phyloP scores from a whole-genome alignment of 2,797 vertebrate species.

The Xiphophorus birchmanni region DNA sequence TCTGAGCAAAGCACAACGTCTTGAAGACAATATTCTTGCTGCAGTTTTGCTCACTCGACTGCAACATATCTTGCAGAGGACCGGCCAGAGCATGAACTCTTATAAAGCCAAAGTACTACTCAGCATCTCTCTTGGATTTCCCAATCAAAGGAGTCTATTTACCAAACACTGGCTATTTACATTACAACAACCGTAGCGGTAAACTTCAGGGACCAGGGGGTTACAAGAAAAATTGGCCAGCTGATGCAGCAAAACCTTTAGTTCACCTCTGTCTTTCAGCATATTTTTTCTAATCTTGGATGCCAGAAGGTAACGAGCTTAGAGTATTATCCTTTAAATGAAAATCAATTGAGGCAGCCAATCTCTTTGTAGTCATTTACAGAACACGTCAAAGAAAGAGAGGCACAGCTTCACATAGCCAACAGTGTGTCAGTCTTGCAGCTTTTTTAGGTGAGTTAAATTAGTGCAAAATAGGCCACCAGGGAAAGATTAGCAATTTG shows the following conservation, averaged over 20 bases:
- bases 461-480: slow-evolving; percentile 25
- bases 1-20: slow-evolving; percentile 8
- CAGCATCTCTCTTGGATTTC: slow-evolving; percentile 54
- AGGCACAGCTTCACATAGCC: slow-evolving; percentile 20
- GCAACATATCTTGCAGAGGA: slow-evolving; percentile 38
- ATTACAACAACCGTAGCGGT: slow-evolving; percentile 49
- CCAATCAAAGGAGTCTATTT: slow-evolving; percentile 66
- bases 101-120: slow-evolving; percentile 66
- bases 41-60: slow-evolving; percentile 20
- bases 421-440: slow-evolving; percentile 38
- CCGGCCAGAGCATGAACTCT: slow-evolving; percentile 48
- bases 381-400: slow-evolving; percentile 44
- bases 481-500: slow-evolving; percentile 23
- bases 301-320: slow-evolving; percentile 32
- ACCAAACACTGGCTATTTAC: slow-evolving; percentile 52
- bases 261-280: background rate
- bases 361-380: slow-evolving; percentile 37
- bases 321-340: slow-evolving; percentile 50
- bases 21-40: slow-evolving; percentile 31
- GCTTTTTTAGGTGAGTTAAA: slow-evolving; percentile 21
- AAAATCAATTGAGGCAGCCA: slow-evolving; percentile 61
- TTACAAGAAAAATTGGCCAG: slow-evolving; percentile 25
- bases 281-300: slow-evolving; percentile 3
- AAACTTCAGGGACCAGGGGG: slow-evolving; percentile 23
- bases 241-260: slow-evolving; percentile 14